A percentile compares a stretch with the other conserved stretches of the same genome.
These are phyloP conservation scores for Oenanthe melanoleuca DNA, from an alignment of 2,113 vertebrate species.

Conservation along the genomic window DNA sequence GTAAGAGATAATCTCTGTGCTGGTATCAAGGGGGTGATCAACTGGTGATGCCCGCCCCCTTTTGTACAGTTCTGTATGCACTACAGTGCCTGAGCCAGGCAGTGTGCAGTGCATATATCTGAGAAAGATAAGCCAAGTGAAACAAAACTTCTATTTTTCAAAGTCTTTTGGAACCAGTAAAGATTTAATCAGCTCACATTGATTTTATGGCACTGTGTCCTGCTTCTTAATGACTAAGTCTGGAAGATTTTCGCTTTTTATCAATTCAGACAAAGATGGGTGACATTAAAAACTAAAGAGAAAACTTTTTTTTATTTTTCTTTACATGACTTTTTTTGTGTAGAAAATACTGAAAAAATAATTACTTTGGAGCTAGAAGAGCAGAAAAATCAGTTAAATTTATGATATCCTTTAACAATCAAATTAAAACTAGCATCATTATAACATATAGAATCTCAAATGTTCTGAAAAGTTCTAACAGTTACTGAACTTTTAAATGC, in stretches of 20 bases:
- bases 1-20: not conserved
- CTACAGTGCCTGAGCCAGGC: not conserved
- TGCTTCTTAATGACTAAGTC: not conserved
- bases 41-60: not conserved
- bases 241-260: constrained; percentile 14
- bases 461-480: not conserved
- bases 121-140: not conserved
- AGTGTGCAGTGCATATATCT: not conserved
- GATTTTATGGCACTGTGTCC: not conserved
- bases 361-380: not conserved
- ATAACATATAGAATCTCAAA: not conserved
- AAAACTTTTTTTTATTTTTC: not conserved
- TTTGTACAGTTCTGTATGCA: not conserved
- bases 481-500: not conserved
- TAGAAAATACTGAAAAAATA: not conserved
- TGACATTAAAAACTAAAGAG: not conserved
- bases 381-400: not conserved
- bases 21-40: accelerated
- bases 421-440: not conserved
- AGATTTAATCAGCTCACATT: constrained; percentile 23
- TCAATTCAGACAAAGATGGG: not conserved
- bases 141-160: not conserved
- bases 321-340: not conserved
- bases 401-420: not conserved
- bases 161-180: not conserved